These are phyloP conservation scores for Mnemiopsis leidyi DNA, from an alignment of 37 sponge, comb jelly and placozoan genomes.

Conservation along the genomic window DNA sequence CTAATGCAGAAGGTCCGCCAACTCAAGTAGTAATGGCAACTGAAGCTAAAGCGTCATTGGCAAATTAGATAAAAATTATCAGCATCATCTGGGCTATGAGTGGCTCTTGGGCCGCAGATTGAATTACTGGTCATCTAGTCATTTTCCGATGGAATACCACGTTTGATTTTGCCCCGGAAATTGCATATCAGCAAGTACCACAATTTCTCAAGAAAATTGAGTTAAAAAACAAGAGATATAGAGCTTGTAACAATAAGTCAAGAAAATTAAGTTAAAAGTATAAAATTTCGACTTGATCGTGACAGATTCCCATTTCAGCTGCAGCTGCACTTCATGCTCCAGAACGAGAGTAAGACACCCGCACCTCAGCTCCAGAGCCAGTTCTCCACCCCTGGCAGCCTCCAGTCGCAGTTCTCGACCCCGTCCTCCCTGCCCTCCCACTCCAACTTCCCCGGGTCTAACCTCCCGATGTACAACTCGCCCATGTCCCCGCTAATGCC, in stretches of 20 bases:
- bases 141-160: background rate
- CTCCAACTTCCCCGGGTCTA: background rate
- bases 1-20: background rate
- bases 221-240: background rate
- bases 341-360: conserved; percentile 21
- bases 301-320: conserved; percentile 10
- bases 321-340: conserved; percentile 39
- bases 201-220: background rate
- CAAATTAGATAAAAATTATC: conserved; percentile 30
- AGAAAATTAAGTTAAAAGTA: background rate
- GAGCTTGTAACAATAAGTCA: background rate
- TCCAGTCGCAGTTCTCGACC: conserved; percentile 45
- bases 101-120: background rate
- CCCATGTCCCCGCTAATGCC: conserved; percentile 24
- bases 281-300: background rate
- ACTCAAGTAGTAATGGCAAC: background rate
- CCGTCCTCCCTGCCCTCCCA: conserved; percentile 24
- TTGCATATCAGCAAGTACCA: background rate
- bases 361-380: conserved; percentile 2
- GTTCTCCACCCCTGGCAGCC: background rate
- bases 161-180: background rate
- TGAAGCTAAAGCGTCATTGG: background rate
- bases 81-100: background rate
- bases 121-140: background rate
- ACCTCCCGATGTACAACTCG: background rate